Base-by-base conservation (phyloP, 2,888 invertebrate species). In the Ornithoptera priamus region DNA sequence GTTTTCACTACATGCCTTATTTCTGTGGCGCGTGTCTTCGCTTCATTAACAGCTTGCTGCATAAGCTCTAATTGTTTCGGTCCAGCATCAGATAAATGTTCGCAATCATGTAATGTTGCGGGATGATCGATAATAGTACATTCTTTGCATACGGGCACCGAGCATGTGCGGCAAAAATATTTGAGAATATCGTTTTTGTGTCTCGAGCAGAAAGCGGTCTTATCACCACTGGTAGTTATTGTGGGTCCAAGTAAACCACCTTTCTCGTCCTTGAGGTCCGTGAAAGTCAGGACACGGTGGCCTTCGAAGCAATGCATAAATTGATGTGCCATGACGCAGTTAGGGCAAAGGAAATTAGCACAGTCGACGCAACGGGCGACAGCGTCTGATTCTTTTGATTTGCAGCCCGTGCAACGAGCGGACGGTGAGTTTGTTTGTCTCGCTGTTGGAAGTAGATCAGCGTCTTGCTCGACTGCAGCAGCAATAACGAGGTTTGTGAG, bases 291-390 rank as follows among this genome's bases (percentile, higher is more conserved):
- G 72, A 99, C 98, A 71, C 98, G 95, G 90, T 99, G 99, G 74
- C 98, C 98, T 87, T 98, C 98, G 89, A 99, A 99, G 88, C 99
- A 99, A 89, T 99, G 98, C 99, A 99, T 99, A 88, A 97, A 98
- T 92, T 99, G 98, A 92, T 99, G 99, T 74, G 99, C 99, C 96
- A 98, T 98, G 81, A 98, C 98, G 94, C 99, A 99, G 88, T 98
- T 98, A 71, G 97, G 96, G 93, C 99, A 99, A 78, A 99, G 95
- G 86, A 97, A 97, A 86, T 98, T 98, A 82, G 97, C 97, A 91
- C 99, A 99, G 89, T 99, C 99, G 82, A 97, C 96, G 90, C 99
- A 99, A 85, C 97, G 97, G 73, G 98, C 98, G 70, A 98, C 97
- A 63, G 99, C 99, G 95, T 96, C 97, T 24, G 97, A 96, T 87